These are phyloP conservation scores for Drosophila watanabei DNA, from an alignment of 1,140 invertebrate genomes.

Conservation along the genomic window DNA sequence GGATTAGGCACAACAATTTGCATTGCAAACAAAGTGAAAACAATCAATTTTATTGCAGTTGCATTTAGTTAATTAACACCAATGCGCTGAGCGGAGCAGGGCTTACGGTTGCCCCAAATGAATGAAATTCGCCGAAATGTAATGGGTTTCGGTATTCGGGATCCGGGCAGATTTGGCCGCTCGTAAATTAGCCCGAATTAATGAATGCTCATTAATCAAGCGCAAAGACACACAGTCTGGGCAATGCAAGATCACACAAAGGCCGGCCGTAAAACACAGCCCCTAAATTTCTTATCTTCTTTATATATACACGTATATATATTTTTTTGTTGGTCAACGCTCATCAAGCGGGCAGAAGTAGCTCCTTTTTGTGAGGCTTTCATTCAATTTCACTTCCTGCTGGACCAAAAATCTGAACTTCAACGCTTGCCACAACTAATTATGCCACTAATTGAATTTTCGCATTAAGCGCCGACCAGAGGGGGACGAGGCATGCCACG, in stretches of 20 bases:
- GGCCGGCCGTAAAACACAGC: slow-evolving; percentile 35
- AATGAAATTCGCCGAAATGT: slow-evolving; percentile 50
- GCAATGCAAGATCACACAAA: slow-evolving; percentile 71
- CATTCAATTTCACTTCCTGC: slow-evolving; percentile 58
- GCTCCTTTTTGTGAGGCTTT: slow-evolving; percentile 41
- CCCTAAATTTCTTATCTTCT: slow-evolving; percentile 28
- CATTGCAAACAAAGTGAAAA: slow-evolving; percentile 84
- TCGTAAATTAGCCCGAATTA: slow-evolving; percentile 79
- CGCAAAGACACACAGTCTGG: slow-evolving; percentile 55
- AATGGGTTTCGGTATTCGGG: slow-evolving; percentile 21
- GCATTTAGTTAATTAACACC: slow-evolving; percentile 85
- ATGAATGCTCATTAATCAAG: slow-evolving; percentile 80
- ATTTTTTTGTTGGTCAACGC: slow-evolving; percentile 11
- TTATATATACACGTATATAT: background rate
- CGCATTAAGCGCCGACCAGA: slow-evolving; percentile 70
- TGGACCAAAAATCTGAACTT: slow-evolving; percentile 76
- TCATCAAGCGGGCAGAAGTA: slow-evolving; percentile 28
- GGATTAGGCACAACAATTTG: slow-evolving; percentile 78
- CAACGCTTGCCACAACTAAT: slow-evolving; percentile 84
- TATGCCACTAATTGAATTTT: slow-evolving; percentile 84
- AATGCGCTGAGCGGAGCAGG: slow-evolving; percentile 50
- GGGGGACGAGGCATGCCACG: slow-evolving; percentile 21
- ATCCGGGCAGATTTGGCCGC: slow-evolving; percentile 12
- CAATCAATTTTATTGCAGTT: slow-evolving; percentile 84
- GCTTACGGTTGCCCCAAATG: slow-evolving; percentile 21